phyloP scores from a whole-genome alignment of 2,888 invertebrate species.

The Lasioglossum oenotherae region DNA sequence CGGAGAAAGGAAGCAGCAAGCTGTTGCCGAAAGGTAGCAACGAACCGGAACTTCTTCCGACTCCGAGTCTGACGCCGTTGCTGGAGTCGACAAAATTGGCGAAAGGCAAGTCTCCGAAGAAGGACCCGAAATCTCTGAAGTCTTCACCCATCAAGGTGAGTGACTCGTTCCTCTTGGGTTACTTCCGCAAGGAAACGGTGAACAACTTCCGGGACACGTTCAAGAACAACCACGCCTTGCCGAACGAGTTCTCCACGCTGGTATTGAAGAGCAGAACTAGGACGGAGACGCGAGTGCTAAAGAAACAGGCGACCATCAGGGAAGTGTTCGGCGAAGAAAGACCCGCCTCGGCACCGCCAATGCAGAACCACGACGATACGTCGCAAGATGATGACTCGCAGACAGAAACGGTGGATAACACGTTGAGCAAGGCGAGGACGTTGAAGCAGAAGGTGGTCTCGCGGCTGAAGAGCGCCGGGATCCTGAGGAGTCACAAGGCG shows the following conservation, averaged over 20 bases:
- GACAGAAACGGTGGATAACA: conserved; percentile 75
- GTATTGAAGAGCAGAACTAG: conserved; percentile 91
- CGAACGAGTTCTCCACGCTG: conserved; percentile 88
- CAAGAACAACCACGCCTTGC: conserved; percentile 87
- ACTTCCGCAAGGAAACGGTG: conserved; percentile 89
- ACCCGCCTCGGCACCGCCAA: conserved; percentile 93
- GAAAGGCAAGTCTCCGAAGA: conserved; percentile 75
- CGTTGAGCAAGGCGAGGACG: conserved; percentile 62
- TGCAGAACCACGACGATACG: conserved; percentile 85
- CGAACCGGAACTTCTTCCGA: conserved; percentile 87
- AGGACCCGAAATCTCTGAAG: conserved; percentile 73
- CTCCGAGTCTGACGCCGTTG: conserved; percentile 86
- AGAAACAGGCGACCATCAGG: conserved; percentile 91
- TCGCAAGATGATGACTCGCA: conserved; percentile 82
- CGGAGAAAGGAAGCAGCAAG: conserved; percentile 83
- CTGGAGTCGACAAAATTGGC: conserved; percentile 63
- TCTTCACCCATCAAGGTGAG: conserved; percentile 75
- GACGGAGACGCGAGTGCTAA: conserved; percentile 90
- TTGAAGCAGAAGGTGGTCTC: conserved; percentile 79
- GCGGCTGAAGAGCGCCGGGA: conserved; percentile 80
- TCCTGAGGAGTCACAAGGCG: conserved; percentile 82
- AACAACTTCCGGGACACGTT: conserved; percentile 89
- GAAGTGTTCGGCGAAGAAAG: conserved; percentile 93
- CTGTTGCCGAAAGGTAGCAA: conserved; percentile 87
- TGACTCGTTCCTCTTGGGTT: conserved; percentile 87